A percentile compares a stretch with the other conserved stretches of the same genome.
Evolutionary conservation across 2,797 vertebrate species (phyloP).

Genomic region (Pseudocheirus occidentalis): DNA sequence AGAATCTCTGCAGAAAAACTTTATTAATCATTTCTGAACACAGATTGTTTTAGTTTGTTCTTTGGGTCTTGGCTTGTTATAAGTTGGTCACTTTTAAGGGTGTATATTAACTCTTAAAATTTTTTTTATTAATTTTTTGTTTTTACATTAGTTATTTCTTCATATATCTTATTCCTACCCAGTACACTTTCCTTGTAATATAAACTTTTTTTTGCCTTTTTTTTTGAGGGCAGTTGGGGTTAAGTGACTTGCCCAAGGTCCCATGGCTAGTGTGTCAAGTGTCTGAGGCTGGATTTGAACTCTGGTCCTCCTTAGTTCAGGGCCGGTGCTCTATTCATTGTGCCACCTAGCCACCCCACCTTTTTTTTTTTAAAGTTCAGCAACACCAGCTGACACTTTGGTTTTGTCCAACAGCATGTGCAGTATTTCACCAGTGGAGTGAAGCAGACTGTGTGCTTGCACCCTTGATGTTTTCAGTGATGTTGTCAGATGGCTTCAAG

Average conservation of each 20-base stretch:
- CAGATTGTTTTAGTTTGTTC: background rate
- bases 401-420: background rate
- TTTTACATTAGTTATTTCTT: background rate
- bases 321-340: no score
- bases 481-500: background rate
- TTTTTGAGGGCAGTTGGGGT: no score
- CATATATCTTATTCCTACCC: background rate
- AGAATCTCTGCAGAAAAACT: background rate
- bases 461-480: background rate
- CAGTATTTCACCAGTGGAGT: background rate
- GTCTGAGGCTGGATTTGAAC: no score
- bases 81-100: background rate
- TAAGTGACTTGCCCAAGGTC: no score
- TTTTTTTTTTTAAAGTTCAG: background rate
- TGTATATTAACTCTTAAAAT: background rate
- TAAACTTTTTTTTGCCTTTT: background rate
- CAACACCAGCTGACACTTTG: background rate
- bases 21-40: background rate
- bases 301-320: no score
- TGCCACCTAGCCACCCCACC: no score
- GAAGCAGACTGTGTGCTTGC: background rate
- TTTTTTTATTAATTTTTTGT: background rate
- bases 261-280: no score
- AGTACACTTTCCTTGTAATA: background rate
- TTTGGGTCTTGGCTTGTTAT: background rate